Base-by-base conservation (phyloP, 2,888 invertebrate genomes). In the Pimpla rufipes region DNA sequence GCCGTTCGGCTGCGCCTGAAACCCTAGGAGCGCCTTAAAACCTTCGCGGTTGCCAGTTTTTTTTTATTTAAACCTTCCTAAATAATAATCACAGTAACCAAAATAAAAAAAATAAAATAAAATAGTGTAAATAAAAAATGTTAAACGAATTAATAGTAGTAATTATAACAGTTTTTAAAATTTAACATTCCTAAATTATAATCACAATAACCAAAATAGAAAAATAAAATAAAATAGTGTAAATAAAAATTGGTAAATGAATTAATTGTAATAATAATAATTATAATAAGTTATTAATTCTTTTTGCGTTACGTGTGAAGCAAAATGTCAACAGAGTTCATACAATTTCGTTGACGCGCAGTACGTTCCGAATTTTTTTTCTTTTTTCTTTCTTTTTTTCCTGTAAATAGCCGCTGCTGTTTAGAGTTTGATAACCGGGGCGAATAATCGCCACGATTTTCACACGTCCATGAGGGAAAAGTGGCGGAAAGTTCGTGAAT, bases 21-120 rank as follows among this genome's bases (percentile, higher is more conserved):
- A 83, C 83, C 83, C 50, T 83, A 83, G 67, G 59, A 83, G 73
- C 64, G 79, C 57, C 57, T 59, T 21, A 45, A 62, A 62, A 59
- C 55, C 57, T 29, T 66, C 66, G 47, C 70, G 50, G 70, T 71
- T 67, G 45, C 50, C 55, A 16, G n/a, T 37, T 75, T 74, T 66
- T 57, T 79, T 59, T 29, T 29, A 29, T 71, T 3, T 37, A 11
- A 70, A 70, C 64, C 59, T 52, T 55, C 7, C 11, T 18, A 7
- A 8, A 37, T 62, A 62, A 62, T 16, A 40, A 37, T 55, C 23
- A 37, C 10, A 37, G 35, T 59, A 35, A 16, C 16, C 0, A 16
- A 11, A n/a, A n/a, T n/a, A n/a, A 62, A 35, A 40, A 62, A 7
- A 59, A n/a, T n/a, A 35, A n/a, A 35, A 2, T 11, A n/a, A 29